These are phyloP conservation scores for Porites rus DNA, from an alignment of 92 coral and sea anemone genomes.

Conservation along the genomic window DNA sequence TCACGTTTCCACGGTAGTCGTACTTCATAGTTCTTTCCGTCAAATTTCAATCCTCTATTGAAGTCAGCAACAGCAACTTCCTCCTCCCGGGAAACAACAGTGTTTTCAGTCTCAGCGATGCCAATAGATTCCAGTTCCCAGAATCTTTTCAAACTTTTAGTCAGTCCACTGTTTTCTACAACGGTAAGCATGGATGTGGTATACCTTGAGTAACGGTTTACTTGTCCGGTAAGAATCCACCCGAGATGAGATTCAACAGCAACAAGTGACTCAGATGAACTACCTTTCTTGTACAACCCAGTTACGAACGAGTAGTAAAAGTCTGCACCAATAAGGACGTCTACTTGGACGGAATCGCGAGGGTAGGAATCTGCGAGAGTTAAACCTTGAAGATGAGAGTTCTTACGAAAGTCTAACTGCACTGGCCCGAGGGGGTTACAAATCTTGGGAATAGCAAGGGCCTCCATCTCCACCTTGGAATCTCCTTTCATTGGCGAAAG, in stretches of 20 bases:
- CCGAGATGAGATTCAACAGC: conserved; percentile 51
- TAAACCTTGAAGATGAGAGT: conserved; percentile 38
- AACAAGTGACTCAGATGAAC: conserved; percentile 2
- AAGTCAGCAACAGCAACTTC: conserved; percentile 13
- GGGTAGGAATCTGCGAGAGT: conserved; percentile 58
- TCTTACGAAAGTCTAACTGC: conserved; percentile 20
- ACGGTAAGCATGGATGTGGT: conserved; percentile 56
- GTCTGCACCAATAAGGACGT: conserved; percentile 64
- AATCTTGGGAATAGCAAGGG: conserved; percentile 33
- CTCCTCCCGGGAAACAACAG: conserved; percentile 26
- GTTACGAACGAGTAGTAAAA: conserved; percentile 45
- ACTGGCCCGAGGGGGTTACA: conserved; percentile 51
- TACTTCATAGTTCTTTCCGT: conserved; percentile 54
- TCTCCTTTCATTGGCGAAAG: conserved; percentile 2
- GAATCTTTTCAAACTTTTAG: conserved; percentile 37
- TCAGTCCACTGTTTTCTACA: conserved; percentile 38
- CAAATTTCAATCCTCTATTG: not conserved
- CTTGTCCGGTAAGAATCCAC: conserved; percentile 59
- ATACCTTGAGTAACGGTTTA: conserved; percentile 20
- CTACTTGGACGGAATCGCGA: conserved; percentile 45
- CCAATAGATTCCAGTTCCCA: conserved; percentile 72
- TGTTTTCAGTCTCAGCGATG: conserved; percentile 23
- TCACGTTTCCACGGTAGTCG: conserved; percentile 36
- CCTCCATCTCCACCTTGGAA: conserved; percentile 33
- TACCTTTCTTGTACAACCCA: conserved; percentile 48